Percentiles rank a stretch among this genome's conserved stretches.
These are phyloP conservation scores for Xenopus tropicalis DNA, from an alignment of 2,113 vertebrate species.

Conservation along the genomic window DNA sequence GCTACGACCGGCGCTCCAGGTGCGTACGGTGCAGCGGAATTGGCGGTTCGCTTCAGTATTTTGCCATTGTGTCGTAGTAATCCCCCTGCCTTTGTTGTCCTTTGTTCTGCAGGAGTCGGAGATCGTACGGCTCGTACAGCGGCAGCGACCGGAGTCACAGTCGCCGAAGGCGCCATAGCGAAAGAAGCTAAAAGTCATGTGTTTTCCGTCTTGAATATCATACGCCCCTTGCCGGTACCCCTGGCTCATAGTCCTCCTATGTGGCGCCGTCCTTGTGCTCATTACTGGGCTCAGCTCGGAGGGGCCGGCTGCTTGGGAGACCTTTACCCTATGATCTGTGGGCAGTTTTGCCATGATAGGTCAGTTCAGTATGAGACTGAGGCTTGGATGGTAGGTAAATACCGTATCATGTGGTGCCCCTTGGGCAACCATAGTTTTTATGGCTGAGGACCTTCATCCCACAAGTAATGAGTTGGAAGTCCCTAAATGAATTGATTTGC, in stretches of 20 bases:
- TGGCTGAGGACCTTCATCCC: too few species aligned
- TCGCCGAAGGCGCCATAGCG: constrained; percentile 79
- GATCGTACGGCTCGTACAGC: constrained; percentile 85
- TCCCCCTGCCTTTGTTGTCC: background rate
- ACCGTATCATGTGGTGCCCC: too few species aligned
- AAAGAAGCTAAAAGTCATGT: constrained; percentile 66
- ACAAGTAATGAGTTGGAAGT: too few species aligned
- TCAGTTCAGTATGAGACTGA: too few species aligned
- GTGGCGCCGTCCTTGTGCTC: background rate
- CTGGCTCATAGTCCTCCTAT: background rate
- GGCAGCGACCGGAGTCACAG: constrained; percentile 83
- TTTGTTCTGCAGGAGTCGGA: constrained; percentile 53
- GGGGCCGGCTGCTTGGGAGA: background rate
- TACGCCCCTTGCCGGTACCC: background rate
- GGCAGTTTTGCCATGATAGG: too few species aligned
- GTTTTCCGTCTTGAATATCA: background rate
- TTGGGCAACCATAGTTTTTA: too few species aligned
- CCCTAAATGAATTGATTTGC: too few species aligned
- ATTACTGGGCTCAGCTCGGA: background rate
- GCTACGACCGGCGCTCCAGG: constrained; percentile 80
- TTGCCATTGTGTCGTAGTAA: background rate
- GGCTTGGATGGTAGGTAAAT: too few species aligned
- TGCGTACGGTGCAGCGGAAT: constrained; percentile 42
- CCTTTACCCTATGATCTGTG: too few species aligned
- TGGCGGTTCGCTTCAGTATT: background rate